Conservation (phyloP, 2,888 invertebrate species). For the Pammene fasciana region DNA sequence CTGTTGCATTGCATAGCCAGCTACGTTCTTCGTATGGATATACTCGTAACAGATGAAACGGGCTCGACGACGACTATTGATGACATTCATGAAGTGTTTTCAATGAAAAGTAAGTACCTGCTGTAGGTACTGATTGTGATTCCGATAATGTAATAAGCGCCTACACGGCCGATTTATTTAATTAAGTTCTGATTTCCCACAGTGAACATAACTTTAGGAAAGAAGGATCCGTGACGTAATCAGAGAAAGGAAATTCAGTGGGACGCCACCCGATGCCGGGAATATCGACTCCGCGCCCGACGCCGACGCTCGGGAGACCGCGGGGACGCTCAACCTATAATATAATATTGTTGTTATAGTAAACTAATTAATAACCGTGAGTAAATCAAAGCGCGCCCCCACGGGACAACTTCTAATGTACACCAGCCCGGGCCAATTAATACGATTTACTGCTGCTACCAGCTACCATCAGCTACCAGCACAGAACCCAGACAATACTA, state of each 20-base stretch:
- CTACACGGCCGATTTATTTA: background rate
- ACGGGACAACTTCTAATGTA: background rate
- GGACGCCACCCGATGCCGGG: background rate
- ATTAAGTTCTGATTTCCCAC: background rate
- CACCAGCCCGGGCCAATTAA: conserved; percentile 13
- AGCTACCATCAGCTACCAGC: too few species aligned
- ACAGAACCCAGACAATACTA: conserved; percentile 21
- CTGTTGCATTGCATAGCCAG: background rate
- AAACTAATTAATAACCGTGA: conserved; percentile 5
- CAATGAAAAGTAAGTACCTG: too few species aligned
- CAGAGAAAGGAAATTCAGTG: background rate
- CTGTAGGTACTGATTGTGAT: too few species aligned
- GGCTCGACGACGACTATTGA: too few species aligned
- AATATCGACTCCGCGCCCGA: background rate
- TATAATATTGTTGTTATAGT: background rate
- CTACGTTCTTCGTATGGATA: background rate
- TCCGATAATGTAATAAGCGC: too few species aligned
- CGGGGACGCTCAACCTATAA: background rate
- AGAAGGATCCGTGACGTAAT: too few species aligned
- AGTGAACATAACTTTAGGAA: background rate
- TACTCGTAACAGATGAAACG: too few species aligned
- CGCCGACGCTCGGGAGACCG: background rate
- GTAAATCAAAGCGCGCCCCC: conserved; percentile 4
- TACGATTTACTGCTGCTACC: conserved; percentile 31
- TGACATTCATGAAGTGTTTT: too few species aligned